Evolutionary conservation across 2,113 vertebrate genomes (phyloP).

Genomic region (Lophotis ruficrista): DNA sequence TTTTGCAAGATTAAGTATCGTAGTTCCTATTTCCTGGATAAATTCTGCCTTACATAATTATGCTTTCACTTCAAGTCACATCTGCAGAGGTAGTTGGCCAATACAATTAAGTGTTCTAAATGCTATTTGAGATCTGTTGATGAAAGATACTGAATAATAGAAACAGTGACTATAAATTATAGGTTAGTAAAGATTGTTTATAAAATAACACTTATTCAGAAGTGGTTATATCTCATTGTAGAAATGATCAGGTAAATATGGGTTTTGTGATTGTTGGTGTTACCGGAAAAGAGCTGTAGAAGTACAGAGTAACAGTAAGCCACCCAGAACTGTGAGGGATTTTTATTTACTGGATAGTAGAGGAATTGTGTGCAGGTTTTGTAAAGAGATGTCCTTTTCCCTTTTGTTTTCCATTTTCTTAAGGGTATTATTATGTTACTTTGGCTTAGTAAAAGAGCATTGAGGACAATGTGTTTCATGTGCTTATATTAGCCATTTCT

Average conservation of each 20-base stretch:
- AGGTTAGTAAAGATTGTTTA: not conserved
- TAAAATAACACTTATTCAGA: not conserved
- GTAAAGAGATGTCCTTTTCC: not conserved
- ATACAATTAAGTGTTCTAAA: not conserved
- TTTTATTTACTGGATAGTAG: not conserved
- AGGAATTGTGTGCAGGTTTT: not conserved
- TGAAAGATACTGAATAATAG: not conserved
- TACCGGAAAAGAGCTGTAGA: not conserved
- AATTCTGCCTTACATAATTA: not conserved
- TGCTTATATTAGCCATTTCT: not conserved
- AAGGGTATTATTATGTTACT: not conserved
- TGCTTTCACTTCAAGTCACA: not conserved
- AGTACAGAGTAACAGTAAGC: not conserved
- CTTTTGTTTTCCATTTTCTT: not conserved
- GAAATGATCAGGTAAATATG: not conserved
- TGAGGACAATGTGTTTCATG: not conserved
- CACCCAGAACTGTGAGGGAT: not conserved
- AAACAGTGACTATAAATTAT: not conserved
- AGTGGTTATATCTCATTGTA: not conserved
- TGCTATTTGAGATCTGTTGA: not conserved
- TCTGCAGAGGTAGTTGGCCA: not conserved
- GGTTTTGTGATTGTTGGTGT: not conserved
- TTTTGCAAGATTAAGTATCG: not conserved
- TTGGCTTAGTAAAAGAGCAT: not conserved
- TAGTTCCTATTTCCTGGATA: constrained; percentile 16